Evolutionary conservation across 2,888 invertebrate genomes (phyloP).

Genomic region (Pasiphila rectangulata): DNA sequence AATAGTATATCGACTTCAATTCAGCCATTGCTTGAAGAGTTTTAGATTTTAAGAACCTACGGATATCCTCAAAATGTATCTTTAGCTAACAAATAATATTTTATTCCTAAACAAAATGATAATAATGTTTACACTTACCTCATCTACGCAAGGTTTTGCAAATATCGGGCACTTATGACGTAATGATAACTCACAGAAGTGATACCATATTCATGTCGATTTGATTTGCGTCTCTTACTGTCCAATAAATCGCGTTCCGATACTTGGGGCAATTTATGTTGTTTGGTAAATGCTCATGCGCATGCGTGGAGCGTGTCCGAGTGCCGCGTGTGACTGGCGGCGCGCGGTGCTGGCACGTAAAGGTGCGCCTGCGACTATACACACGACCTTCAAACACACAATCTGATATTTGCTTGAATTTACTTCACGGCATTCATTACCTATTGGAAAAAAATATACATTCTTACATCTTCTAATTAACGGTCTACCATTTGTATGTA

Average conservation of each 20-base stretch:
- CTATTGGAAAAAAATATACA: constrained; percentile 7
- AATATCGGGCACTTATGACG: constrained; percentile 1
- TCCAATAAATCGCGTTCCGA: constrained; percentile 16
- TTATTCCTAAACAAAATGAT: constrained; percentile 18
- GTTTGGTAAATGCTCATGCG: not conserved
- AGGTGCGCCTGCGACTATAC: constrained; percentile 41
- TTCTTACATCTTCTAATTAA: constrained; percentile 29
- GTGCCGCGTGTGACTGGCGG: constrained; percentile 45
- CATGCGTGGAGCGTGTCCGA: constrained; percentile 18
- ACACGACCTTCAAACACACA: constrained; percentile 41
- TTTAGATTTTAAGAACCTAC: constrained; percentile 4
- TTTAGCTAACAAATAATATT: constrained; percentile 14
- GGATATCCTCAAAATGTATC: constrained; percentile 11
- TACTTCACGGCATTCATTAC: constrained; percentile 20
- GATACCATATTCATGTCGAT: not conserved
- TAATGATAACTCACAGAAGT: constrained; percentile 6
- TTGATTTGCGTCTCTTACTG: constrained; percentile 7
- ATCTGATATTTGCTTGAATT: constrained; percentile 32
- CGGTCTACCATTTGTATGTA: no score
- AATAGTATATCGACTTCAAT: not conserved
- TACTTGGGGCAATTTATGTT: constrained; percentile 4
- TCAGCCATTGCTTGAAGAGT: constrained; percentile 6
- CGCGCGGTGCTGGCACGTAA: constrained; percentile 8
- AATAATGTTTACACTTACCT: constrained; percentile 30
- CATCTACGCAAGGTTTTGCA: constrained; percentile 9